Evolutionary conservation across 2,797 vertebrate species (phyloP), one percentile per base, ranked within the genome.

Genomic region (Oryzias sinensis): DNA sequence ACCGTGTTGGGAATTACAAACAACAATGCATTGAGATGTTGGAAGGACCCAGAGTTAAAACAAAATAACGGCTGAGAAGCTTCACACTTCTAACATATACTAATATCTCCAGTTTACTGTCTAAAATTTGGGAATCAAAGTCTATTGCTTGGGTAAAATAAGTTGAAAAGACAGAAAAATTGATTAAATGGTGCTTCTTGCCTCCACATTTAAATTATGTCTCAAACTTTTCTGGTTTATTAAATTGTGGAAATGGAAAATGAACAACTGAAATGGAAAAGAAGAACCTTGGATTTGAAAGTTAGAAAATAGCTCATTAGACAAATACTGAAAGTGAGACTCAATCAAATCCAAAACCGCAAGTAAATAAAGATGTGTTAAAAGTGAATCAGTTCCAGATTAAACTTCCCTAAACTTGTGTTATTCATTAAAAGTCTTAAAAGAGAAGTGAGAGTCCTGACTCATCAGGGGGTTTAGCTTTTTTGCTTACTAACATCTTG

Each of bases 351-450:
- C 52, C 53, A 62, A 51, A 64, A 58, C 41, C 2, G 43, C 29
- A 16, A 53, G 49, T 71, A 58, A 70, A 68, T 64, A 57, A n/a
- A 51, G 51, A 72, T 61, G 55, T 70, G 68, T 70, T 52, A 62
- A 74, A 78, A 73, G 59, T 61, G 50, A 24, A 57, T 0, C 51
- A 51, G 70, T 72, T 76, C 58, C 74, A 65, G 37, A 45, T 67
- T 72, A 18, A 54, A 73, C 73, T 80, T 79, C 80, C 59, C 45
- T 44, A 65, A 69, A 71, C 27, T 43, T 25, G 43, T 46, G 8
- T 49, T 44, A 5, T 2, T 11, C 44, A 37, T 3, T 37, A 37
- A 54, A 20, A 16, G 33, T 0, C 5, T 25, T 24, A 57, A 72
- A 72, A 56, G 56, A 63, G 66, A 77, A 63, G 59, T 72, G 22